Evolutionary conservation across 2,888 invertebrate species (phyloP).

Genomic region (Leucozona laternaria): DNA sequence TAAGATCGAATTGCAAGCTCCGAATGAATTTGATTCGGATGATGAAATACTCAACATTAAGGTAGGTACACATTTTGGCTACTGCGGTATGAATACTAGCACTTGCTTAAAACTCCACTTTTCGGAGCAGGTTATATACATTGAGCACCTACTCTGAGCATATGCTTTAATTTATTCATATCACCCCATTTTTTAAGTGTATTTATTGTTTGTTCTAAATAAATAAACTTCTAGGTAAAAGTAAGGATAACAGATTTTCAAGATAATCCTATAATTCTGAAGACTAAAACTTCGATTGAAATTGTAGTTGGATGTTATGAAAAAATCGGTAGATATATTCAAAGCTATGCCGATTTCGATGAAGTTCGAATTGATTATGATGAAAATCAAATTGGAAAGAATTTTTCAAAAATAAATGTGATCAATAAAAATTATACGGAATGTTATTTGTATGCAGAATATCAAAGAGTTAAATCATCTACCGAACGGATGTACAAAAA

Average conservation of each 20-base stretch:
- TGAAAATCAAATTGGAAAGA: neutral
- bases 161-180: no score
- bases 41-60: constrained; percentile 77
- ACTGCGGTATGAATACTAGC: no score
- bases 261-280: constrained; percentile 86
- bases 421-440: neutral
- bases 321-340: neutral
- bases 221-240: constrained; percentile 24
- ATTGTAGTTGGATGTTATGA: constrained; percentile 6
- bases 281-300: constrained; percentile 85
- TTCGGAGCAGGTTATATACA: no score
- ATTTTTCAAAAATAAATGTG: neutral
- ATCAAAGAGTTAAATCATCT: neutral
- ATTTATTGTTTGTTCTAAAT: neutral
- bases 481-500: neutral
- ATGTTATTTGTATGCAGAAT: constrained; percentile 24
- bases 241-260: constrained; percentile 87
- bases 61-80: no score
- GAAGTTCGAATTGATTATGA: neutral
- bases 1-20: constrained; percentile 90
- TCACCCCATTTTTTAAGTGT: no score
- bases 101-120: no score
- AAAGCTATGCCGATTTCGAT: neutral
- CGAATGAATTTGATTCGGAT: constrained; percentile 94
- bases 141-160: no score